These are phyloP conservation scores for Saxidomus purpurata DNA, from an alignment of 1,140 invertebrate species.

Conservation along the genomic window DNA sequence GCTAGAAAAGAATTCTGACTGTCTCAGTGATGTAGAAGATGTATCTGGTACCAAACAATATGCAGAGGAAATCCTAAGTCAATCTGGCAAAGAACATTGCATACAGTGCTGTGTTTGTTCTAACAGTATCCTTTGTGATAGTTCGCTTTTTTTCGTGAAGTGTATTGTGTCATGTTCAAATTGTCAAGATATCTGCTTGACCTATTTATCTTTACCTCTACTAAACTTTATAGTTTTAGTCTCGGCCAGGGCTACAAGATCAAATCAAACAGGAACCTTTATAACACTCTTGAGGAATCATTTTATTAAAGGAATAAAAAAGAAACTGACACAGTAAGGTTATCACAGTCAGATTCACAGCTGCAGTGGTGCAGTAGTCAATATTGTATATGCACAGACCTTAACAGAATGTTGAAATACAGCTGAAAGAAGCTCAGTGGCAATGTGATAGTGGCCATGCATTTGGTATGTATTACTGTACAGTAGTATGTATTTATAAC, in stretches of 20 bases:
- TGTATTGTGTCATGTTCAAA: not conserved
- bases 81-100: not conserved
- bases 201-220: too few species aligned
- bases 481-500: too few species aligned
- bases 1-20: not conserved
- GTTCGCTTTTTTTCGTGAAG: not conserved
- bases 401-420: not conserved
- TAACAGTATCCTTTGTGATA: constrained; percentile 5
- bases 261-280: too few species aligned
- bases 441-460: constrained; percentile 11
- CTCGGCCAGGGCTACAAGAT: too few species aligned
- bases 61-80: not conserved
- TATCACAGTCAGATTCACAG: too few species aligned
- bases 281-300: too few species aligned
- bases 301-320: too few species aligned
- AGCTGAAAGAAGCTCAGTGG: not conserved
- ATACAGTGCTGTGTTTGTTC: not conserved
- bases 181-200: too few species aligned
- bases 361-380: too few species aligned
- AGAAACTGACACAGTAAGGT: too few species aligned
- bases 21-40: not conserved
- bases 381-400: not conserved
- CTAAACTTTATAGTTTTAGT: too few species aligned
- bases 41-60: not conserved
- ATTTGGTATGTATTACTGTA: constrained; percentile 17